Percentiles rank a stretch among this genome's conserved stretches.
Conservation (phyloP, 2,797 vertebrate genomes). For the Gadopsis bispinosus region DNA sequence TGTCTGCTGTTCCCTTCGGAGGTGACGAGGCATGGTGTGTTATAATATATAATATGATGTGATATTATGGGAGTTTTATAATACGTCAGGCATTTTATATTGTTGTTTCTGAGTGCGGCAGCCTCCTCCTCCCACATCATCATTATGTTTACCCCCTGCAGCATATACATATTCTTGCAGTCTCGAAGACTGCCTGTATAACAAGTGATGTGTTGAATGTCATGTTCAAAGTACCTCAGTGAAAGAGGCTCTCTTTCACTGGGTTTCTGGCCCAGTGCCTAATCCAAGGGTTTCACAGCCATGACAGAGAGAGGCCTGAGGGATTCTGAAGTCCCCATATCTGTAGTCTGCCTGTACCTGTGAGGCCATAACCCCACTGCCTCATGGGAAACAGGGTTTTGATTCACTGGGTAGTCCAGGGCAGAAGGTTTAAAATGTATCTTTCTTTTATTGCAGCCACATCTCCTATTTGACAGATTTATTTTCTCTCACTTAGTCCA, state of each 20-base stretch:
- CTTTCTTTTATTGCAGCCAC: constrained; percentile 26
- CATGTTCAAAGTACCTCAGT: constrained; percentile 42
- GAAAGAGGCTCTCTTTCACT: constrained; percentile 33
- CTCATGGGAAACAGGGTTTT: constrained; percentile 68
- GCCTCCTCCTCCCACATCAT: constrained; percentile 54
- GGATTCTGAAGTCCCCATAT: constrained; percentile 41
- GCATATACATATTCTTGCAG: constrained; percentile 15
- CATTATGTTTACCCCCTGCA: constrained; percentile 49
- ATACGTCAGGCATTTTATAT: constrained; percentile 45
- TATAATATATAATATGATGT: constrained; percentile 60
- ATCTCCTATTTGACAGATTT: constrained; percentile 26
- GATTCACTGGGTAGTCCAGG: constrained; percentile 49
- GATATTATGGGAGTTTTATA: constrained; percentile 52
- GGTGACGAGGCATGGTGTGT: constrained; percentile 59
- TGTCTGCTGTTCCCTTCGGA: constrained; percentile 50
- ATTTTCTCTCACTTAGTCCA: constrained; percentile 6
- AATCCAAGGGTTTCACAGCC: constrained; percentile 43
- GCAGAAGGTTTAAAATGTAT: constrained; percentile 32
- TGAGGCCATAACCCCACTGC: constrained; percentile 55
- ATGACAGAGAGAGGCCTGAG: constrained; percentile 4
- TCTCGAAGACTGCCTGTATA: constrained; percentile 16
- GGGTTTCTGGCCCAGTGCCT: neutral
- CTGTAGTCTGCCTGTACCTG: constrained; percentile 44
- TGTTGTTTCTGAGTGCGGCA: constrained; percentile 25
- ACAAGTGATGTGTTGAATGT: constrained; percentile 45